Evolutionary conservation across 2,113 vertebrate species (phyloP).

Genomic region (Girardinichthys multiradiatus): DNA sequence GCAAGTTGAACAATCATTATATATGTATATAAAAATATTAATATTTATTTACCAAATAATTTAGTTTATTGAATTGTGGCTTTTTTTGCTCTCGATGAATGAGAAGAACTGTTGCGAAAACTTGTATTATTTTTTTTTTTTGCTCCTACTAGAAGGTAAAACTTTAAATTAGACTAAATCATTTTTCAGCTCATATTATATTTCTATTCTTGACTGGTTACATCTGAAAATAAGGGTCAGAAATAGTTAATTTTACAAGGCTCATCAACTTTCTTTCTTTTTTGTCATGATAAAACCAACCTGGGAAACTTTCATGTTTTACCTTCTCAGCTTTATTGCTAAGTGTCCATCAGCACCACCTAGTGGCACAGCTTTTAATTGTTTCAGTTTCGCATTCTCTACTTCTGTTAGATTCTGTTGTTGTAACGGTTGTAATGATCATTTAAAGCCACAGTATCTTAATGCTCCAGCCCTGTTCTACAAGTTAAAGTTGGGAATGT

Average conservation of each 20-base stretch:
- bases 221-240: too few relatives aligned
- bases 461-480: not conserved
- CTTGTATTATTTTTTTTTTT: not conserved
- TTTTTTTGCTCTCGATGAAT: not conserved
- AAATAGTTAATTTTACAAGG: too few relatives aligned
- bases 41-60: not conserved
- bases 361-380: constrained; percentile 21
- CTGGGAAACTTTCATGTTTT: not conserved
- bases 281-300: not conserved
- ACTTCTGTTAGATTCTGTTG: constrained; percentile 5
- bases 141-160: constrained; percentile 1
- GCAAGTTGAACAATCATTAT: too few relatives aligned
- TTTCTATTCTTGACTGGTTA: not conserved
- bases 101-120: constrained; percentile 6
- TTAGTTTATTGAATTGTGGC: not conserved
- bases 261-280: not conserved
- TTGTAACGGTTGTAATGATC: not conserved
- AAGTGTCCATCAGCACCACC: constrained; percentile 24
- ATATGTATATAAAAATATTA: too few relatives aligned
- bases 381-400: not conserved
- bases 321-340: not conserved
- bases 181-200: not conserved
- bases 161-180: not conserved
- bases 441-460: not conserved
- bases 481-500: constrained; percentile 2